Percentiles rank a stretch among this genome's conserved stretches.
phyloP scores from a whole-genome alignment of 2,888 invertebrate species.

The Acrobeloides nanus region DNA sequence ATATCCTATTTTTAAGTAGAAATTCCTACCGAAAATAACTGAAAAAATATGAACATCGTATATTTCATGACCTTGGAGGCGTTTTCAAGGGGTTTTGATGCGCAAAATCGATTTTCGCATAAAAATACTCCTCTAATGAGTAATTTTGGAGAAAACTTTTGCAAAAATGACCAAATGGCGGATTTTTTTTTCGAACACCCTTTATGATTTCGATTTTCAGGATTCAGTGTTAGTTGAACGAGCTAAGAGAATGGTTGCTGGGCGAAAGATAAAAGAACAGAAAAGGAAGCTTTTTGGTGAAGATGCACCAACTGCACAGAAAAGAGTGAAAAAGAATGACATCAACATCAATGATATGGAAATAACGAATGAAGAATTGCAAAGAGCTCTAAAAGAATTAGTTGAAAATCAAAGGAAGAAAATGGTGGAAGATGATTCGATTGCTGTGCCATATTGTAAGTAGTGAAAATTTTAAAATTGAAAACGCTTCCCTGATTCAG shows the following conservation, averaged over 20 bases:
- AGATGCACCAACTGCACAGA: constrained; percentile 11
- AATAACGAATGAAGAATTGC: neutral
- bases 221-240: neutral
- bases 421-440: constrained; percentile 1
- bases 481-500: too few species aligned
- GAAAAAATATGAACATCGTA: too few species aligned
- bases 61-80: too few species aligned
- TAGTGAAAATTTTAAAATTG: neutral
- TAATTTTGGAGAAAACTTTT: neutral
- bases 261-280: constrained; percentile 17
- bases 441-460: neutral
- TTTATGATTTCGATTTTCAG: neutral
- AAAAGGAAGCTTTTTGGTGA: constrained; percentile 14
- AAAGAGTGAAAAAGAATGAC: constrained; percentile 14
- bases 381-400: too few species aligned
- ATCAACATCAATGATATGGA: neutral
- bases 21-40: too few species aligned
- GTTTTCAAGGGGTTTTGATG: too few species aligned
- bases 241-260: constrained; percentile 15
- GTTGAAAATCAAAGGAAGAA: too few species aligned
- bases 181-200: constrained; percentile 1
- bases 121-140: too few species aligned
- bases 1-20: too few species aligned
- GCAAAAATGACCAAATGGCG: too few species aligned
- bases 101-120: too few species aligned